These are phyloP conservation scores for Nettapus auritus DNA, from an alignment of 2,113 vertebrate genomes.

Conservation along the genomic window DNA sequence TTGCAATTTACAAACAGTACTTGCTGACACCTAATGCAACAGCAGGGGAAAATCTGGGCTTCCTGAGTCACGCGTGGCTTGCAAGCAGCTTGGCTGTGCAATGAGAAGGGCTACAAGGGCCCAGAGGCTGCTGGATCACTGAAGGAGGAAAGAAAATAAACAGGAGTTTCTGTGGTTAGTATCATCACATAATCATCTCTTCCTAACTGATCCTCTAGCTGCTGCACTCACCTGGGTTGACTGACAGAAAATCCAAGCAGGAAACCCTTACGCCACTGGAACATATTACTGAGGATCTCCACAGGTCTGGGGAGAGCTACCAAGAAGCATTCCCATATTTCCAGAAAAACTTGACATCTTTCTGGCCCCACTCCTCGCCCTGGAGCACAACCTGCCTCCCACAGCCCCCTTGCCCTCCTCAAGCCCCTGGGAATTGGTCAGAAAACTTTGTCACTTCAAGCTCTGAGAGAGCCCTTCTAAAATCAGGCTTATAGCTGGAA, in stretches of 20 bases:
- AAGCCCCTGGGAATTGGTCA: not conserved
- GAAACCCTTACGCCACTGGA: not conserved
- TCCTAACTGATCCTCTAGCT: not conserved
- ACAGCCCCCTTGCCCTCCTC: not conserved
- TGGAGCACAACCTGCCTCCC: accelerated
- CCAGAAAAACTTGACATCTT: not conserved
- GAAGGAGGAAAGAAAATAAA: not conserved
- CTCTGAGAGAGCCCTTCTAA: not conserved
- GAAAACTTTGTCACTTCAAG: not conserved
- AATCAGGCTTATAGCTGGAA: not conserved
- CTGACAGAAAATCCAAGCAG: not conserved
- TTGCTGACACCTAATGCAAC: not conserved
- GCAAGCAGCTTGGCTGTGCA: not conserved
- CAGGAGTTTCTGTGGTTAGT: not conserved
- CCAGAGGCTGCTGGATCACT: not conserved
- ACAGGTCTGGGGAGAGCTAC: accelerated
- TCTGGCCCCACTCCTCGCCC: not conserved
- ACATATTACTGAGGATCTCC: not conserved
- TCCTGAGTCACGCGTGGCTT: not conserved
- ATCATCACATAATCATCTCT: not conserved
- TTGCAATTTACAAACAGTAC: not conserved
- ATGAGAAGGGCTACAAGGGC: not conserved
- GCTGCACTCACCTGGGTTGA: not conserved
- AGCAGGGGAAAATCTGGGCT: not conserved
- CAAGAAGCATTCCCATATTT: not conserved